Base-by-base conservation (phyloP, 1,140 invertebrate genomes). In the Heterodera carotae region DNA sequence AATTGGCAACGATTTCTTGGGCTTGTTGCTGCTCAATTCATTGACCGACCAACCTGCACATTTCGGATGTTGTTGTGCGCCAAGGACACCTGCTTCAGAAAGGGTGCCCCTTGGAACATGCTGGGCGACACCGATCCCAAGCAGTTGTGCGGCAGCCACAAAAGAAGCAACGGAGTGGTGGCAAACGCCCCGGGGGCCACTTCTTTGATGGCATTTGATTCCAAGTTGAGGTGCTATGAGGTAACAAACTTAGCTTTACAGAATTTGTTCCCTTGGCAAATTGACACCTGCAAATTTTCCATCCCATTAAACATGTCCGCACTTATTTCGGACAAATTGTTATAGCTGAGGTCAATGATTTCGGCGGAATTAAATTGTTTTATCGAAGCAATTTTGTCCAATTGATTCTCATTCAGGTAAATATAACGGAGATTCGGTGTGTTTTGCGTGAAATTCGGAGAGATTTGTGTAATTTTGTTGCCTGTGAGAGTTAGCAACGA, bases 61-160 rank as follows among this genome's bases (percentile, higher is more conserved):
- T 33, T 79, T 12, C 77, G 76, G 66, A 87, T 87, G 76, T 87
- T 87, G 76, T 87, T 87, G 79, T 87, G 79, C 7, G 86, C 81
- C 12, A 87, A 76, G 18, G 85, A 87, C 36, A 87, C 71, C 69
- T 88, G 87, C 36, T 85, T 82, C 12, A 87, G 78, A 71, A 86
- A 87, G 39, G 86, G 86, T 15, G 81, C 78, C 31, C 86, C 86
- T 80, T 87, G 81, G 82, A 87, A 87, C 48, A 83, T 87, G 31
- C 72, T 78, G 27, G 81, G 82, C 36, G 80, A 83, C 56, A 87
- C 73, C 7, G 76, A 62, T 22, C 80, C 75, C 31, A 87, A 39
- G 69, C 85, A 87, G 71, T 87, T 87, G 75, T 87, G 76, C 27
- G 85, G 85, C 69, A 87, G 84, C 86, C 83, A 87, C 25, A 87